Conservation (phyloP, 2,888 invertebrate species). For the Holacanthella duospinosa region DNA sequence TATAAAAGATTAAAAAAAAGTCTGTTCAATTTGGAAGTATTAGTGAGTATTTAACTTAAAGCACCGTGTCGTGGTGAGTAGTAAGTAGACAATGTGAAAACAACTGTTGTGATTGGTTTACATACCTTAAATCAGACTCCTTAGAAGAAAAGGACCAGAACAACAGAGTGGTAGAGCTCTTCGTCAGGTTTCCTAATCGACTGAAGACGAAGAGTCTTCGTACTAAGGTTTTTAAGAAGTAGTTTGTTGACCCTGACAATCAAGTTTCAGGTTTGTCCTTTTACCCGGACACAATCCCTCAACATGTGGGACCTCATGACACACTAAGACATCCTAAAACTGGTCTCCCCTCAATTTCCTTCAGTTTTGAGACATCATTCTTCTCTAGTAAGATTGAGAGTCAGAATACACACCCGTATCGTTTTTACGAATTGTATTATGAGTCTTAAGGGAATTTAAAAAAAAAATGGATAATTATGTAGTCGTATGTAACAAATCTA, state of each 20-base stretch:
- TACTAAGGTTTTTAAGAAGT: constrained; percentile 39
- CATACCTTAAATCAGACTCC: background rate
- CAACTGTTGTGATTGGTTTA: background rate
- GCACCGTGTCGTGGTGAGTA: too few species aligned
- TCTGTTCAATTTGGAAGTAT: too few species aligned
- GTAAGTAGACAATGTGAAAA: background rate
- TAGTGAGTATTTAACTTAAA: too few species aligned
- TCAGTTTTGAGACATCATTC: too few species aligned
- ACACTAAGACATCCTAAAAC: constrained; percentile 33
- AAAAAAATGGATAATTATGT: too few species aligned
- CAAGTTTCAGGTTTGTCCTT: constrained; percentile 35
- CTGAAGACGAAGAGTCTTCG: constrained; percentile 36
- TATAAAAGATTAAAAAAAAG: too few species aligned
- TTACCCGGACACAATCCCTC: constrained; percentile 38
- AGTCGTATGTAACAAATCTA: too few species aligned
- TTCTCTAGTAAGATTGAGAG: background rate
- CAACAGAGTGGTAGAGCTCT: constrained; percentile 20
- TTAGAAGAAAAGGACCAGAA: background rate
- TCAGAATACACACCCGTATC: constrained; percentile 16
- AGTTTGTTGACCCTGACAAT: constrained; percentile 38
- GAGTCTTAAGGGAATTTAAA: too few species aligned
- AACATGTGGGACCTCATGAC: constrained; percentile 37
- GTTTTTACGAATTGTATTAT: too few species aligned
- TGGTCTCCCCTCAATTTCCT: constrained; percentile 17
- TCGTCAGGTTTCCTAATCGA: constrained; percentile 33